Evolutionary conservation across 2,888 invertebrate genomes (phyloP).

Genomic region (Ellobium chinense): DNA sequence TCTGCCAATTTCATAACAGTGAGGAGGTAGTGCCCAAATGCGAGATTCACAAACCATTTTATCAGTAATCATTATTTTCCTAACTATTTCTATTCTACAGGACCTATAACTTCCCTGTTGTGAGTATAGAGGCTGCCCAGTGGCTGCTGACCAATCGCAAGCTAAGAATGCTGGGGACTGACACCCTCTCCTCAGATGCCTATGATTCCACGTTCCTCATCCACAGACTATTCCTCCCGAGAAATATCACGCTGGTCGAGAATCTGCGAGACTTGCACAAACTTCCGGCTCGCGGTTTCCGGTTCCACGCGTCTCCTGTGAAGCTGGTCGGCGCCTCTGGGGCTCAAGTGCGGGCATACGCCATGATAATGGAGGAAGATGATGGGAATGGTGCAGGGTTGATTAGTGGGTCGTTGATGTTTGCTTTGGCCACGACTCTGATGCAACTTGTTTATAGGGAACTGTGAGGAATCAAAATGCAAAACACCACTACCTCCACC

Average conservation of each 20-base stretch:
- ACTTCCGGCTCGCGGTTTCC: slow-evolving; percentile 30
- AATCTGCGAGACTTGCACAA: slow-evolving; percentile 15
- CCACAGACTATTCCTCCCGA: neutral
- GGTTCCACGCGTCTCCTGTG: slow-evolving; percentile 9
- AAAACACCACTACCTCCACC: too few relatives aligned
- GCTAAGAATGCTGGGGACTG: neutral
- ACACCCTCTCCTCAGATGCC: neutral
- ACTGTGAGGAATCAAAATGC: too few relatives aligned
- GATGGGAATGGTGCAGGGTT: too few relatives aligned
- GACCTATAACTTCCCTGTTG: neutral
- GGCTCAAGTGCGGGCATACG: slow-evolving; percentile 21
- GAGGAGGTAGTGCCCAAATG: too few relatives aligned
- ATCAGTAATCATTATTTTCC: too few relatives aligned
- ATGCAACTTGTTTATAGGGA: too few relatives aligned
- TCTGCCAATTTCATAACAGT: too few relatives aligned
- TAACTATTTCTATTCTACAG: neutral
- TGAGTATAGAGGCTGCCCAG: neutral
- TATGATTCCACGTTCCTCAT: neutral
- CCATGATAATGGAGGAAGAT: too few relatives aligned
- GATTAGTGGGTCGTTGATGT: too few relatives aligned
- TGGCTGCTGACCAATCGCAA: neutral
- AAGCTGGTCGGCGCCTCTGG: slow-evolving; percentile 21
- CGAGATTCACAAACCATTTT: too few relatives aligned
- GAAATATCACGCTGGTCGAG: neutral
- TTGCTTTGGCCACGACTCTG: too few relatives aligned